phyloP scores from a whole-genome alignment of 2,113 vertebrate genomes.

The Vidua chalybeata region DNA sequence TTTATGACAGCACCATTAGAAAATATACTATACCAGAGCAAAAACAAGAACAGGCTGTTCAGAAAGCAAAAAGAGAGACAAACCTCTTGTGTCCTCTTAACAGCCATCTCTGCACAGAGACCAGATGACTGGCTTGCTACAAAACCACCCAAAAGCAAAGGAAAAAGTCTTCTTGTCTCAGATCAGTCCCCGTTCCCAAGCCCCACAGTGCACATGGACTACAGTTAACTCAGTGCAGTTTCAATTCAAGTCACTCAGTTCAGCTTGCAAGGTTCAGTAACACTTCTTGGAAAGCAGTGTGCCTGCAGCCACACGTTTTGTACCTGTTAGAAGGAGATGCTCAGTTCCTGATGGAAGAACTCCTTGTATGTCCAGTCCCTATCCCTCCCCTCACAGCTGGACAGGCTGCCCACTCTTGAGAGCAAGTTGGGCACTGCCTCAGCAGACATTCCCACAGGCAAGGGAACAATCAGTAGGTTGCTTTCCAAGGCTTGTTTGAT shows the following conservation, averaged over 20 bases:
- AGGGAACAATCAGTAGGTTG: neutral
- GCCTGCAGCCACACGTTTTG: neutral
- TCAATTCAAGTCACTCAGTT: neutral
- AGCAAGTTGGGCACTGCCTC: neutral
- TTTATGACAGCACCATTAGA: conserved; percentile 1
- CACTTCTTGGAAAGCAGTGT: neutral
- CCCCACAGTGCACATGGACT: neutral
- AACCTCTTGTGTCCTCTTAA: neutral
- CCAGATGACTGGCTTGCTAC: conserved; percentile 4
- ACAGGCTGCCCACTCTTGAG: neutral
- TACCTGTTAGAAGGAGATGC: neutral
- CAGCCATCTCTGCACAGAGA: neutral
- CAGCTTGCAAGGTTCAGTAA: neutral
- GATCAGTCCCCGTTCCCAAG: neutral
- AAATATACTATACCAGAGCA: neutral
- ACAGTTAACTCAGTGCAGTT: conserved; percentile 37
- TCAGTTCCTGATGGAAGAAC: neutral
- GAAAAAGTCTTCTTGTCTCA: neutral
- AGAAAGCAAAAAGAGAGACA: neutral
- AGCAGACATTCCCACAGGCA: neutral
- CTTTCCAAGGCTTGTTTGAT: neutral
- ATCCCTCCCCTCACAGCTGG: neutral
- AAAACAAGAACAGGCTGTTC: neutral
- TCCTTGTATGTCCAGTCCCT: neutral
- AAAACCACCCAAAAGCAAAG: neutral